Evolutionary conservation across 2,888 invertebrate species (phyloP), one percentile per base, ranked within the genome.

Genomic region (Eretmocerus hayati): DNA sequence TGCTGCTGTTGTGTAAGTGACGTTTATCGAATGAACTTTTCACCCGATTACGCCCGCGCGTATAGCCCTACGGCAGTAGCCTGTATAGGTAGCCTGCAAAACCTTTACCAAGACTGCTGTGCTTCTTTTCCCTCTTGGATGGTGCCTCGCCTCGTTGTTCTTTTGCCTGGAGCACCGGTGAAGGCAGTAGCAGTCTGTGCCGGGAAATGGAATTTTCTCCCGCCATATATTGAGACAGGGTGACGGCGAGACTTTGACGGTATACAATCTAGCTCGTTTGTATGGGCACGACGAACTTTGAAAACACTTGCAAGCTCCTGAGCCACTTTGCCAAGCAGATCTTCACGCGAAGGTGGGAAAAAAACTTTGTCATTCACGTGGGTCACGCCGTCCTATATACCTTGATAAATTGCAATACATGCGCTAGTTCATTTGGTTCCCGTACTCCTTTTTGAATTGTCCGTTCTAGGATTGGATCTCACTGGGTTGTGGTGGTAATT

Each of bases 321-420:
- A 44, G 44, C 38, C 44, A 42, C 47, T 48, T 44, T 44, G 38
- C 41, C 44, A 52, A 48, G 44, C 48, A 52, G 51, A 52, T 52
- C 45, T 40, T n/a, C 23, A n/a, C 42, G 30, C 19, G 19, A 39
- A 39, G 33, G 16, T 22, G 19, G n/a, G n/a, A 26, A 33, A 18
- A 44, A 37, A 16, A 6, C 9, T n/a, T n/a, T n/a, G n/a, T n/a
- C n/a, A n/a, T n/a, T n/a, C n/a, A n/a, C n/a, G 16, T 5, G 36
- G 36, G 16, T 15, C 19, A 36, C 11, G 19, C 15, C 19, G 36
- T 19, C 8, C 26, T 26, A 26, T 26, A 26, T 11, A 11, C 26
- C 26, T n/a, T n/a, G n/a, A n/a, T n/a, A n/a, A n/a, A n/a, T n/a
- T n/a, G n/a, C n/a, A n/a, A n/a, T n/a, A n/a, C n/a, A n/a, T n/a